Evolutionary conservation across 2,113 vertebrate species (phyloP).

Genomic region (Myotis davidii): DNA sequence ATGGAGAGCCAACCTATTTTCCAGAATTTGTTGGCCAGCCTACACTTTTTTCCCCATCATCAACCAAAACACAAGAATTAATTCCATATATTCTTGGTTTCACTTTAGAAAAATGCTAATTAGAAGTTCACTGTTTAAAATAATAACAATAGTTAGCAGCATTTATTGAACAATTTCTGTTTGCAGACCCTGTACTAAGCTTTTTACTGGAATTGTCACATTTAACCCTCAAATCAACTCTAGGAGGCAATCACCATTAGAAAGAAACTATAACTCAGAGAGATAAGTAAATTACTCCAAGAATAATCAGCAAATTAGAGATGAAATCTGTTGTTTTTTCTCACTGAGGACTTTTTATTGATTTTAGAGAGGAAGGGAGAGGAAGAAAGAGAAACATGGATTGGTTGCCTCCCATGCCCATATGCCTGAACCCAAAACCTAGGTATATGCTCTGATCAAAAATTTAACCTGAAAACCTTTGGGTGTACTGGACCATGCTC

Average conservation of each 20-base stretch:
- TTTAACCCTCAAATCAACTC: not conserved
- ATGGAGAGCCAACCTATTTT: not conserved
- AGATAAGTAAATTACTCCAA: not conserved
- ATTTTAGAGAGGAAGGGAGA: not conserved
- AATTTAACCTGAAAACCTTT: not conserved
- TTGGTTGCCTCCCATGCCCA: not conserved
- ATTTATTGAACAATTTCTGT: not conserved
- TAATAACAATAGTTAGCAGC: not conserved
- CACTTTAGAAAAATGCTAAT: slow-evolving; percentile 20
- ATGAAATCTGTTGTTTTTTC: not conserved
- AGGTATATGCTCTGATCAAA: not conserved
- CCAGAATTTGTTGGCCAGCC: not conserved
- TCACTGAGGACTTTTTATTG: not conserved
- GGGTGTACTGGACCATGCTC: not conserved
- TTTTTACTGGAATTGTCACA: not conserved
- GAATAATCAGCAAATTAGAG: not conserved
- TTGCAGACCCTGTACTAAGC: not conserved
- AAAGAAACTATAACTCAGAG: not conserved
- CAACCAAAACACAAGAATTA: slow-evolving; percentile 2
- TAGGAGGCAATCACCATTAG: not conserved
- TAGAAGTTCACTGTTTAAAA: not conserved
- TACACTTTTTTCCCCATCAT: not conserved
- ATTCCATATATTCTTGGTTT: not conserved
- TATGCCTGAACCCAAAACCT: not conserved
- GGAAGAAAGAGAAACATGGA: not conserved